Base-by-base conservation (phyloP, 1,140 invertebrate genomes). In the Drosophila ohnishii region DNA sequence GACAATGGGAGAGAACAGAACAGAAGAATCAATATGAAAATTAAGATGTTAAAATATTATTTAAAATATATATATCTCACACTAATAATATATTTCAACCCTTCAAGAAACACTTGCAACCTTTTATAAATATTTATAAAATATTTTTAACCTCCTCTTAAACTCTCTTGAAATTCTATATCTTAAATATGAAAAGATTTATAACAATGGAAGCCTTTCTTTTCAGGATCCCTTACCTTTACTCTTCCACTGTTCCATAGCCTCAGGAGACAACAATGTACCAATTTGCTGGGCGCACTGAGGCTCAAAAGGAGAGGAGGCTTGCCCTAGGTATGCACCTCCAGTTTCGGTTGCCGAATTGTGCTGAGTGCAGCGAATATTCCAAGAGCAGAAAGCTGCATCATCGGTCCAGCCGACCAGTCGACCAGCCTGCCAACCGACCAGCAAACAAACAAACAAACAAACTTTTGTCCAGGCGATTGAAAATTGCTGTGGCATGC, bases 401-500 rank as follows among this genome's bases (percentile, higher is more conserved):
- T 77, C 64, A 60, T 77, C 55, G 61, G 45, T 35, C 51, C 60
- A 58, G 25, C 19, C 57, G 13, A 25, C 39, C 45, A 45, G 13
- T 40, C 48, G 28, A 28, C 25, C 60, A 28, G 50, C 61, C 50
- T 53, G 50, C 51, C 61, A 39, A 75, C 60, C 63, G 44, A 75
- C 73, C 53, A 75, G 55, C 72, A 75, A 75, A 76, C 73, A 76
- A 76, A 84, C 76, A 75, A 76, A 80, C 81, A 86, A 85, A 80
- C 81, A 84, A 87, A 87, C 76, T 87, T 88, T 77, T 88, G 84
- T 88, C 84, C 80, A 77, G 69, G 72, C 84, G 84, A 87, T 87
- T 88, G 80, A 77, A 88, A 87, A 87, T 77, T 87, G 80, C 84
- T 87, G 80, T 88, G 83, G 79, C 83, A 70, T 75, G 82, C 83